Evolutionary conservation across 2,888 invertebrate genomes (phyloP).

Genomic region (Coleophora flavipennella): DNA sequence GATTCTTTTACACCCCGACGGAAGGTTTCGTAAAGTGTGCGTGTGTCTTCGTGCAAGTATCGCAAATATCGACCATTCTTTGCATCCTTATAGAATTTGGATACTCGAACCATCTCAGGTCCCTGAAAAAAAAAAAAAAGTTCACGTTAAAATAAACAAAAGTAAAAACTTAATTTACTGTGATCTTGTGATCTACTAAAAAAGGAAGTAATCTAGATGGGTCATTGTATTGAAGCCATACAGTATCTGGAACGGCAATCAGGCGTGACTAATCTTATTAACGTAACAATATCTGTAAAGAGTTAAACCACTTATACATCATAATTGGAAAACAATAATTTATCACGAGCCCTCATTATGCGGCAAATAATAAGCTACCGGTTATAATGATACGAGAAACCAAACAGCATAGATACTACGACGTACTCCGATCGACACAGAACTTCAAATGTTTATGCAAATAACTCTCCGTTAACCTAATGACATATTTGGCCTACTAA

Average conservation of each 20-base stretch:
- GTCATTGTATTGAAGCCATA: conserved; percentile 55
- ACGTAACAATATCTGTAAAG: conserved; percentile 11
- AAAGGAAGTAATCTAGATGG: no score
- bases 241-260: conserved; percentile 39
- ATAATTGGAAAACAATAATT: not conserved
- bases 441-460: conserved; percentile 39
- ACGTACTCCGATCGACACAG: conserved; percentile 8
- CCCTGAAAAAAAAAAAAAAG: conserved; percentile 75
- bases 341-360: no score
- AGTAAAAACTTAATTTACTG: no score
- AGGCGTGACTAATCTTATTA: conserved; percentile 48
- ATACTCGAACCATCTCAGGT: conserved; percentile 89
- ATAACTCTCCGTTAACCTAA: conserved; percentile 59
- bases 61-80: conserved; percentile 89
- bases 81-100: conserved; percentile 91
- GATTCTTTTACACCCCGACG: conserved; percentile 93
- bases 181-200: no score
- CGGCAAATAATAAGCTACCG: no score
- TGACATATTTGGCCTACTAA: conserved; percentile 59
- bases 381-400: no score
- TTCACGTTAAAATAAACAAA: not conserved
- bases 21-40: conserved; percentile 91
- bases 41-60: conserved; percentile 88
- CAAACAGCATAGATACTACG: no score
- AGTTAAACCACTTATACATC: not conserved